Conservation (phyloP, 2,888 invertebrate species). For the Anorthoa munda region DNA sequence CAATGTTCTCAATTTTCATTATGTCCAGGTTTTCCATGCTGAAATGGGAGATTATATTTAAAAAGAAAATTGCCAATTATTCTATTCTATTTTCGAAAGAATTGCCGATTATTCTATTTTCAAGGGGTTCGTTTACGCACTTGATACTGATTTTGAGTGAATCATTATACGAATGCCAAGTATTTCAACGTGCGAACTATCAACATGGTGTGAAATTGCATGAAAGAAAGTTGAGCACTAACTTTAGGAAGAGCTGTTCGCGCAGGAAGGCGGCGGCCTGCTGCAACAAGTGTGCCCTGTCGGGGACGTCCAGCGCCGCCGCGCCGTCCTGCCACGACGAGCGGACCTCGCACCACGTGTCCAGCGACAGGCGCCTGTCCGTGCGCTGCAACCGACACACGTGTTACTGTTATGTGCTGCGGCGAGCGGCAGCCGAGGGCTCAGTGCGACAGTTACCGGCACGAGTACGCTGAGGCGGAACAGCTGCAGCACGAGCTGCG, state of each 20-base stretch:
- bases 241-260: not conserved
- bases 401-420: too few species aligned
- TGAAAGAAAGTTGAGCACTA: not conserved
- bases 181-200: not conserved
- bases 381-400: not conserved
- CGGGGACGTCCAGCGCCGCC: not conserved
- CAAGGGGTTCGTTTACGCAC: too few species aligned
- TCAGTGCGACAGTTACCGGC: constrained; percentile 67
- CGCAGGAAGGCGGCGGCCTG: constrained; percentile 2
- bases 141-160: too few species aligned
- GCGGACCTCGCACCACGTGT: constrained; percentile 83
- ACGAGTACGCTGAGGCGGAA: constrained; percentile 65
- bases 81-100: too few species aligned
- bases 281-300: not conserved
- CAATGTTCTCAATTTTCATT: constrained; percentile 71
- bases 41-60: constrained; percentile 35
- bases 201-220: not conserved
- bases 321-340: constrained; percentile 1
- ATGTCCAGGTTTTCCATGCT: constrained; percentile 70
- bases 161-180: too few species aligned
- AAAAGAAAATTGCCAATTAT: too few species aligned
- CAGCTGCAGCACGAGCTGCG: constrained; percentile 57
- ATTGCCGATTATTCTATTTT: too few species aligned
- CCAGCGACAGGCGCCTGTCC: constrained; percentile 76
- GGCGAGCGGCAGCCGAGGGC: too few species aligned